Evolutionary conservation across 2,888 invertebrate genomes (phyloP), one percentile per base, ranked within the genome.

Genomic region (Nudaria mundana): DNA sequence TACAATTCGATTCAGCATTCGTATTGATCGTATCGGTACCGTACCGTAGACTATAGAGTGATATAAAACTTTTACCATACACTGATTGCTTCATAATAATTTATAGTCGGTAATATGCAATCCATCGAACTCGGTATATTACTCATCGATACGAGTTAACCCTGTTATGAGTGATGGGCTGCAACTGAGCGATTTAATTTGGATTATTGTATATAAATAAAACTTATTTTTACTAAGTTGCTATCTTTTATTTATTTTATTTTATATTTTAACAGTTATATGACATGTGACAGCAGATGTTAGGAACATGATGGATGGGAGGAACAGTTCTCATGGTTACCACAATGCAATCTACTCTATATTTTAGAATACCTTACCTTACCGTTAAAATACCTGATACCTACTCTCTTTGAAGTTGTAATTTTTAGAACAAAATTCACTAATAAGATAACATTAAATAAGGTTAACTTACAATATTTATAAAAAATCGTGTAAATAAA

Each of bases 11-110:
- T n/a, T n/a, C n/a, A n/a, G n/a, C n/a, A n/a, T n/a, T n/a, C n/a
- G n/a, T n/a, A n/a, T n/a, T n/a, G 8, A 10, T 16, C 16, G 37
- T n/a, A 6, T 24, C 30, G 30, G 10, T 4, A 4, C 60, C 76
- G 74, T 58, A 22, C 56, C 80, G 71, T 22, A 3, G 0, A 5
- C 2, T 47, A 12, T 57, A 69, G 79, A 64, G 12, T 23, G 22
- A 11, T 12, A 23, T 49, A 48, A 76, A 84, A 83, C 75, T 84
- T 83, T 80, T 72, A 65, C 75, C 73, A 76, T 83, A 84, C 81
- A 82, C 76, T 79, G 83, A 86, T 85, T 85, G 84, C 80, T 84
- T 81, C 81, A 85, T 83, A 85, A 84, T 84, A 85, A 84, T 85
- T 83, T 83, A 84, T 85, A 76, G 78, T 77, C 71, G 69, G 77